These are phyloP conservation scores for Danio tinwini DNA, from an alignment of 2,797 vertebrate genomes.

Conservation along the genomic window DNA sequence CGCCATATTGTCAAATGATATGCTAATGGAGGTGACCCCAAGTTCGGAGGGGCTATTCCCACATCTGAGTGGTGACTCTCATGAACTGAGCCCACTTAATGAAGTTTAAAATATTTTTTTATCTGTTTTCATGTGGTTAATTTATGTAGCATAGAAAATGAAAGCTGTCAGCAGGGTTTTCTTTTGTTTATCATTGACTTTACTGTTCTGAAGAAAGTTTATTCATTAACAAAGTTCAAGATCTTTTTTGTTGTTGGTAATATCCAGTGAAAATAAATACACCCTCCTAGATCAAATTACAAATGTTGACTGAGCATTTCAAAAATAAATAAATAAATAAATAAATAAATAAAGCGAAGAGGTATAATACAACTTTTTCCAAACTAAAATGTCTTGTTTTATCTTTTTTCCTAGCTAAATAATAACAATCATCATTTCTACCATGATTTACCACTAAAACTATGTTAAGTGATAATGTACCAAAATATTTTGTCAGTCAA, in stretches of 20 bases:
- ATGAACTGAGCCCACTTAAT: slow-evolving; percentile 57
- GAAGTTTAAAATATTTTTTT: slow-evolving; percentile 43
- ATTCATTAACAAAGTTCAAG: not conserved
- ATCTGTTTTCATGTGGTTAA: not conserved
- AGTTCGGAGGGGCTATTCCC: slow-evolving; percentile 72
- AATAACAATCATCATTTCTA: too few species aligned
- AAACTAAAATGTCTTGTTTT: too few species aligned
- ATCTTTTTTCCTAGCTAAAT: too few species aligned
- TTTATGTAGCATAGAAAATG: not conserved
- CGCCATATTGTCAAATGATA: slow-evolving; percentile 80
- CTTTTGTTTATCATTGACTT: not conserved
- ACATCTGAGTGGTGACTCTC: slow-evolving; percentile 58
- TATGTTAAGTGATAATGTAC: too few species aligned
- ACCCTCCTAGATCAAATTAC: not conserved
- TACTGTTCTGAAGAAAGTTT: not conserved
- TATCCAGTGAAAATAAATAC: not conserved
- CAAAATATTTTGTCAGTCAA: too few species aligned
- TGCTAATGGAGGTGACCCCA: slow-evolving; percentile 81
- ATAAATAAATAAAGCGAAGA: too few species aligned
- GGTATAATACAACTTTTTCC: too few species aligned
- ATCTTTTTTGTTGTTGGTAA: not conserved
- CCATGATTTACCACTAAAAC: too few species aligned
- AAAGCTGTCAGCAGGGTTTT: not conserved
- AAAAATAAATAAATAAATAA: too few species aligned
- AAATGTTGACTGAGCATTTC: not conserved